phyloP scores from a whole-genome alignment of 37 sponge, comb jelly and placozoan genomes.

The Cladorhizidae sp. region DNA sequence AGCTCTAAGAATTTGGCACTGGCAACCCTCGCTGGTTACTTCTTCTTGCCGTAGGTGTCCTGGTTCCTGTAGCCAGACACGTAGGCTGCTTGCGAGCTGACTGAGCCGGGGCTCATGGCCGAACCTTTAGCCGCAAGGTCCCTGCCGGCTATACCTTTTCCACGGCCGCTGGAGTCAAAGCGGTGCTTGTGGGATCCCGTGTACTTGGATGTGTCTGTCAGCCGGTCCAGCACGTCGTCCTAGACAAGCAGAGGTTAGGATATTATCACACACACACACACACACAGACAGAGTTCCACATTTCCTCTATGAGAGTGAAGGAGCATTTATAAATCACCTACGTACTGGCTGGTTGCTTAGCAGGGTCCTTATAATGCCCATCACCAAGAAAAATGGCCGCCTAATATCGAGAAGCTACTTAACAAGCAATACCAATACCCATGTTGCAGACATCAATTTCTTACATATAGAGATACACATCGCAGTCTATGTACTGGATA shows the following conservation, averaged over 20 bases:
- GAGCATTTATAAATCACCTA: no score
- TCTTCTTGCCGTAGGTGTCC: constrained; percentile 71
- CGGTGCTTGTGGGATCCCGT: constrained; percentile 86
- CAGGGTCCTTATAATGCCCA: no score
- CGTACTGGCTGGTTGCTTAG: no score
- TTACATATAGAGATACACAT: no score
- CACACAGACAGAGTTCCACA: not conserved
- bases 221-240: constrained; percentile 21
- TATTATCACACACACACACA: not conserved
- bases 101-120: constrained; percentile 43
- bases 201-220: constrained; percentile 89
- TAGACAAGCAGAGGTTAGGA: not conserved
- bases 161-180: constrained; percentile 77
- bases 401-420: no score
- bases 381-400: no score
- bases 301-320: no score
- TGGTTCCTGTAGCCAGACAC: constrained; percentile 77
- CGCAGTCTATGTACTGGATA: no score
- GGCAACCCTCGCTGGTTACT: not conserved
- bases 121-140: constrained; percentile 53
- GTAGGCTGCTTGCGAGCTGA: constrained; percentile 33
- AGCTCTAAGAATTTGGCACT: no score
- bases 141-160: constrained; percentile 78
- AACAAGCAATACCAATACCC: no score
- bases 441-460: no score